Evolutionary conservation across 2,797 vertebrate genomes (phyloP), one percentile per base, ranked within the genome.

Genomic region (Choloepus didactylus): DNA sequence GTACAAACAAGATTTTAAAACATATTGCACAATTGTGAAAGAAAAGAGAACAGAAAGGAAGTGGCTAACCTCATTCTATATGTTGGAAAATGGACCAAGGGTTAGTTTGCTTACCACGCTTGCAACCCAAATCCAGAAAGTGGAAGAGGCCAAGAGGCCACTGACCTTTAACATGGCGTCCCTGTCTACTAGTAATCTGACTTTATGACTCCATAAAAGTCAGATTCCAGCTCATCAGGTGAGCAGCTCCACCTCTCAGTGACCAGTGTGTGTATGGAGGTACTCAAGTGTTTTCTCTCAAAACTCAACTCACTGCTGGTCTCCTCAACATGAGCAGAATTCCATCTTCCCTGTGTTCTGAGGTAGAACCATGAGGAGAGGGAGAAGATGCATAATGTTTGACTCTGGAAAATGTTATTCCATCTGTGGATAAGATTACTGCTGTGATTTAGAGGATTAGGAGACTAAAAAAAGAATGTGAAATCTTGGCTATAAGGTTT

Each of bases 1-100:
- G 80, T 79, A 44, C 44, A 95, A 88, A 35, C 35, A 91, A 38
- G 21, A 60, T 35, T 81, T 95, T 60, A 25, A 87, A 85, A 75
- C 35, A 62, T 70, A 79, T 77, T 56, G 9, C 46, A 54, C 14
- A 23, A 41, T 5, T 69, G 5, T 49, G 31, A 59, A 44, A 18
- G 16, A 76, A 76, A 76, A 88, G 10, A 64, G 44, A 62, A 59
- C 29, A 76, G 41, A 31, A 51, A 85, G 23, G 44, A 87, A 60
- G 88, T 56, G 64, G 29, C 16, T 29, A 88, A 23, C 23, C 18
- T 84, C 64, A 31, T 31, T 69, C 76, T 51, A 69, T 16, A 23
- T 60, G 60, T 64, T 6, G 18, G 64, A 38, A 21, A 72, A 83
- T 35, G n/a, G 35, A 64, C 18, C 9, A 79, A 44, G 7, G 35